Evolutionary conservation across 2,797 vertebrate genomes (phyloP).

Genomic region (Sebastes variabilis): DNA sequence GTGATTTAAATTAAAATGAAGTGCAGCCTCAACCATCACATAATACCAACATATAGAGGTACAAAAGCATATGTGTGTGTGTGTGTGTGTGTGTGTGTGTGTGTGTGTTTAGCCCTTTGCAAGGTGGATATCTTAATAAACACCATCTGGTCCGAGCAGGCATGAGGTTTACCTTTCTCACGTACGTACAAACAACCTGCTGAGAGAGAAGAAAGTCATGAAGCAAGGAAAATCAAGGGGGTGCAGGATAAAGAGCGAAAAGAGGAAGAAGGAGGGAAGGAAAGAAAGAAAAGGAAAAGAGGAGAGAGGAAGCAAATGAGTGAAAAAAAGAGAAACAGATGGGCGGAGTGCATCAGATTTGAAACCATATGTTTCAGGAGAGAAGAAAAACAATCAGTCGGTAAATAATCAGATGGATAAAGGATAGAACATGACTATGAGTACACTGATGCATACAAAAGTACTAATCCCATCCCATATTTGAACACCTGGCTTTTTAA

Average conservation of each 20-base stretch:
- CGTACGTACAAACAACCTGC: slow-evolving; percentile 23
- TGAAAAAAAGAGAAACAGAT: slow-evolving; percentile 17
- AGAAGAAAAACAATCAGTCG: not conserved
- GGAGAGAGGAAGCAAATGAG: not conserved
- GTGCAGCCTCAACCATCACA: not conserved
- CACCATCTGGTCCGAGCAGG: slow-evolving; percentile 84
- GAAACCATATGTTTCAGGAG: not conserved
- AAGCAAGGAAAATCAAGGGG: not conserved
- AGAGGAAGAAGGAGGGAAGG: not conserved
- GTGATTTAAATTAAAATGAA: not conserved
- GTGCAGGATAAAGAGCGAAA: not conserved
- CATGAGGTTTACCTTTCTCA: slow-evolving; percentile 71
- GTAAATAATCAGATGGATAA: not conserved
- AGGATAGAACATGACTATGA: not conserved
- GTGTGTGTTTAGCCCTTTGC: slow-evolving; percentile 17
- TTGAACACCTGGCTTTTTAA: not conserved
- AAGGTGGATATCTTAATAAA: slow-evolving; percentile 75
- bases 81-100: not conserved
- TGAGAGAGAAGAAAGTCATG: slow-evolving; percentile 18
- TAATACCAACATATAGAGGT: not conserved
- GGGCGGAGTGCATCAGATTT: slow-evolving; percentile 33
- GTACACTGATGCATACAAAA: not conserved
- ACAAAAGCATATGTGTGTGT: not conserved
- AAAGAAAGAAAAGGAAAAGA: not conserved
- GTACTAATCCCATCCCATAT: not conserved